Conservation (phyloP, 2,113 vertebrate genomes). For the Callipepla squamata region DNA sequence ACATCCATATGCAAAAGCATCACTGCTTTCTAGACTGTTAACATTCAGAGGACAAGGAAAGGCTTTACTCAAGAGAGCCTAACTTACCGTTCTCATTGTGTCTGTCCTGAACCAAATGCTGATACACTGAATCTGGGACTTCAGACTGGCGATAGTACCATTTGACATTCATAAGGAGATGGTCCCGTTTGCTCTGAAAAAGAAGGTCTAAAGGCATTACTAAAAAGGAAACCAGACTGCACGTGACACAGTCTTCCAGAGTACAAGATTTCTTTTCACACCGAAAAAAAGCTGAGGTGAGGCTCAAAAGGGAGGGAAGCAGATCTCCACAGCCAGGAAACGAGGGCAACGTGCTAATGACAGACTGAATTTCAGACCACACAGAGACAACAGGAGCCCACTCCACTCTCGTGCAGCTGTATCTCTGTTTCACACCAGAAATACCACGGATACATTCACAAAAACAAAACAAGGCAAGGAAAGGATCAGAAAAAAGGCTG, state of each 20-base stretch:
- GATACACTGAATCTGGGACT: slow-evolving; percentile 98
- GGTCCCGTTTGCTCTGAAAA: slow-evolving; percentile 98
- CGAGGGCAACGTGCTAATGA: neutral
- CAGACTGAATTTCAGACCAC: neutral
- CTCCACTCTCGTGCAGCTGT: rapidly evolving
- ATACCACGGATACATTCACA: rapidly evolving
- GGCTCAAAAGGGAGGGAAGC: neutral
- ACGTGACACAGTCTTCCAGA: neutral
- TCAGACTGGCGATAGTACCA: slow-evolving; percentile 99
- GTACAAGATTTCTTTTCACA: neutral
- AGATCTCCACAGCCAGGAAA: neutral
- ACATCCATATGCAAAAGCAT: rapidly evolving
- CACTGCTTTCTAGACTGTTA: neutral
- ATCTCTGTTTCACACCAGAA: neutral
- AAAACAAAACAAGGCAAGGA: neutral
- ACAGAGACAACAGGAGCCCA: neutral
- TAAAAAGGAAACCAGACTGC: neutral
- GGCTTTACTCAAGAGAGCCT: neutral
- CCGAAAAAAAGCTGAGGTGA: neutral
- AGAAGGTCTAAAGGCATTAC: slow-evolving; percentile 71
- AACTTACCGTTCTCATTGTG: slow-evolving; percentile 97
- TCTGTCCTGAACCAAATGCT: slow-evolving; percentile 99
- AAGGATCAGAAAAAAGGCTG: neutral
- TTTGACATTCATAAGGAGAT: slow-evolving; percentile 99
- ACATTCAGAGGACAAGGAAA: neutral